Evolutionary conservation across 1,140 invertebrate species (phyloP).

Genomic region (Pollicipes pollicipes): DNA sequence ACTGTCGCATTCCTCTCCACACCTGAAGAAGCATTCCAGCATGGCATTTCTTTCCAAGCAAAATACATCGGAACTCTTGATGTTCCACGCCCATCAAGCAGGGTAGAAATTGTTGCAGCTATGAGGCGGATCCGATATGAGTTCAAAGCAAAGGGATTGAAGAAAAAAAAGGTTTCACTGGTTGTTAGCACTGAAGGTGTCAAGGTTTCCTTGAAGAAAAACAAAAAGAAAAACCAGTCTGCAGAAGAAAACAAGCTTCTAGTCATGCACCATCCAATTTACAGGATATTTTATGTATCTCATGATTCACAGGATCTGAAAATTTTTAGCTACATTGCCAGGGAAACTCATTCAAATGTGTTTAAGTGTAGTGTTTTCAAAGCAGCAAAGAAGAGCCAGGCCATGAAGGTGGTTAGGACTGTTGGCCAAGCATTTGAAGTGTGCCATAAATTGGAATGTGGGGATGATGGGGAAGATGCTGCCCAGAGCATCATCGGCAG

Average conservation of each 20-base stretch:
- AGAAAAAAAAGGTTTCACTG: neutral
- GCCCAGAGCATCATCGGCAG: neutral
- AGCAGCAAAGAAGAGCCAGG: constrained; percentile 68
- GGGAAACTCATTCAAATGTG: constrained; percentile 81
- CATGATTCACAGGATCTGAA: constrained; percentile 98
- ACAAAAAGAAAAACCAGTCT: neutral
- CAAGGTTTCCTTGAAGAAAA: neutral
- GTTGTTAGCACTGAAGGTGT: neutral
- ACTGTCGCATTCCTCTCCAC: neutral
- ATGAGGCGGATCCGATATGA: neutral
- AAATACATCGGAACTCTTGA: neutral
- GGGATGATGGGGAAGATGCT: too few species aligned
- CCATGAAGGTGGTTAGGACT: neutral
- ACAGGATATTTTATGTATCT: constrained; percentile 98
- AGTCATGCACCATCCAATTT: constrained; percentile 88
- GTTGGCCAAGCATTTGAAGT: neutral
- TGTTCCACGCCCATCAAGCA: neutral
- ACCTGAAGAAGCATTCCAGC: neutral
- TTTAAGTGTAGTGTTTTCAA: constrained; percentile 99
- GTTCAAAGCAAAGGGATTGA: neutral
- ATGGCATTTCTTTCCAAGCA: neutral
- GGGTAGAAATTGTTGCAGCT: neutral
- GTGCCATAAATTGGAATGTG: neutral
- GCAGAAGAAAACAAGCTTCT: constrained; percentile 51
- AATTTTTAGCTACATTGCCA: constrained; percentile 96